Evolutionary conservation across 2,113 vertebrate genomes (phyloP), one percentile per base, ranked within the genome.

Genomic region (Melanostigma gelatinosum): DNA sequence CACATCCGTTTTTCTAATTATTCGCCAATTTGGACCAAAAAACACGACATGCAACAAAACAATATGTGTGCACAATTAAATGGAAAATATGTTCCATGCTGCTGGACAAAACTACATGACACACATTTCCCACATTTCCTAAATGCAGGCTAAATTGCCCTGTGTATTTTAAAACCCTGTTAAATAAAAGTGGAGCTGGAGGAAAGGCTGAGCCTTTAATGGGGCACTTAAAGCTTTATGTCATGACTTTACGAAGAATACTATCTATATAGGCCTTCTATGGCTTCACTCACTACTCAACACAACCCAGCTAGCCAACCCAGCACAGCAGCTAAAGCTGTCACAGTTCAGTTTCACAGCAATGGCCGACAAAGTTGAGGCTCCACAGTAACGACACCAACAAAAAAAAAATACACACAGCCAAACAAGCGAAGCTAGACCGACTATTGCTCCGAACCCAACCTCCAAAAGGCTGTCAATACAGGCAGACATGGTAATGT

Each of bases 341-440:
- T 69, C 80, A 77, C 77, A 60, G 68, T 27, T 58, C 52, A 55
- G 36, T 27, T 60, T 29, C 63, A 72, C 81, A 85, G 72, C 72
- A 77, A 84, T 86, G 84, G 72, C 84, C 60, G 81, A 86, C 86
- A 80, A 81, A 82, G 76, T 83, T 75, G 68, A 82, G 32, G 32
- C 70, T 69, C 48, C 46, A 10, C 65, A 42, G 12, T 36, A 69
- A 69, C 73, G n/a, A 24, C 72, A 46, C n/a, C 55, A 64, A 1
- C 18, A 34, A 29, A 2, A 58, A 15, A 15, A n/a, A 8, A 15
- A 3, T 13, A 18, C n/a, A 18, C n/a, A 60, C 29, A 29, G 32
- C 38, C 16, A 34, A 18, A 55, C 5, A 13, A 38, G 1, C 22
- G 16, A 3, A 9, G 16, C 44, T 22, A 27, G 8, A 54, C 52